A percentile compares a stretch with the other conserved stretches of the same genome.
phyloP scores from a whole-genome alignment of 2,113 vertebrate species.

The Pseudorhombus dupliciocellatus region DNA sequence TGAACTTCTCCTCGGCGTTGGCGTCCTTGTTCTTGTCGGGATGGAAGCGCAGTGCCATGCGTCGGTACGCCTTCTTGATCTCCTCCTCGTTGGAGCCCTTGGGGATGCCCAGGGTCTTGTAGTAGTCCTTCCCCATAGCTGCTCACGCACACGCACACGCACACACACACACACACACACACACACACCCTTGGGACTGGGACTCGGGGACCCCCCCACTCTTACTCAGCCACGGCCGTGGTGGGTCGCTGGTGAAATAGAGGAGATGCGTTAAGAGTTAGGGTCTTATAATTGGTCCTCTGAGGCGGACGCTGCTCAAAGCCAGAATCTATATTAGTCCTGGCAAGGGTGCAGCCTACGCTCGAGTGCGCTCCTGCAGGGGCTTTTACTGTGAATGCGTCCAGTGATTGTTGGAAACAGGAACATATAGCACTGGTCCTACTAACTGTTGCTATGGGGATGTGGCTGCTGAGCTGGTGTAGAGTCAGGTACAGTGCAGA shows the following conservation, averaged over 20 bases:
- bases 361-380: conserved; percentile 4
- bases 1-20: conserved; percentile 95
- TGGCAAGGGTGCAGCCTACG: conserved; percentile 36
- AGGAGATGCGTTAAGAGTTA: conserved; percentile 17
- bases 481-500: conserved; percentile 29
- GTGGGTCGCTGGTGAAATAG: conserved; percentile 53
- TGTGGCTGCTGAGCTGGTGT: conserved; percentile 42
- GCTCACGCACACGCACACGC: conserved; percentile 37
- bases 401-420: conserved; percentile 12
- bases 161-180: conserved; percentile 38
- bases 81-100: conserved; percentile 94
- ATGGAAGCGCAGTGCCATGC: conserved; percentile 97
- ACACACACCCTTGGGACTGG: conserved; percentile 42
- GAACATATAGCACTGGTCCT: conserved; percentile 36
- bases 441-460: conserved; percentile 70
- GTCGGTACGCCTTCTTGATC: conserved; percentile 97
- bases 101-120: conserved; percentile 94
- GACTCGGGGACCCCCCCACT: conserved; percentile 17
- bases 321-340: conserved; percentile 29
- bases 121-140: conserved; percentile 98
- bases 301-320: conserved; percentile 6
- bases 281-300: conserved; percentile 19
- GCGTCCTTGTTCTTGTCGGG: conserved; percentile 98
- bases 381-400: conserved; percentile 19
- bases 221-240: conserved; percentile 38